Evolutionary conservation across 2,888 invertebrate species (phyloP).

Genomic region (Podotricha telesiphe): DNA sequence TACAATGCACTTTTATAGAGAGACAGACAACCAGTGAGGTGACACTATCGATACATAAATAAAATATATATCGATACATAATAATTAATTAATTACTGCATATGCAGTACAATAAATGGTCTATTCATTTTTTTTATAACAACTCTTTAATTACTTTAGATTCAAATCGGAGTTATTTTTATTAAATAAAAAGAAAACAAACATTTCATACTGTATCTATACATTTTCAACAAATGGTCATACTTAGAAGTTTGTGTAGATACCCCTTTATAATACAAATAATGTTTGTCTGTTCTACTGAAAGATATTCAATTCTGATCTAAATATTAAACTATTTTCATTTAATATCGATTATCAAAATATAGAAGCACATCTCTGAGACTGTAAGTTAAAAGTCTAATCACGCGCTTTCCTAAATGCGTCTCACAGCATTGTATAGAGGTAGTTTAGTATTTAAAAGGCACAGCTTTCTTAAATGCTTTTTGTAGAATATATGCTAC

Average conservation of each 20-base stretch:
- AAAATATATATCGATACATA: too few species aligned
- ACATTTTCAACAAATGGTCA: too few species aligned
- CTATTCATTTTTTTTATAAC: too few species aligned
- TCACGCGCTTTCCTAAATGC: conserved; percentile 81
- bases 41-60: conserved; percentile 35
- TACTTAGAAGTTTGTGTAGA: too few species aligned
- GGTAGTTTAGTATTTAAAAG: conserved; percentile 33
- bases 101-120: too few species aligned
- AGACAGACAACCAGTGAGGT: conserved; percentile 65
- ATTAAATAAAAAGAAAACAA: too few species aligned
- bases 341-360: conserved; percentile 32
- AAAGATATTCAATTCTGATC: neutral
- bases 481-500: conserved; percentile 25
- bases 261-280: too few species aligned
- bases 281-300: too few species aligned
- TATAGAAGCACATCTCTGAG: conserved; percentile 27
- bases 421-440: conserved; percentile 56
- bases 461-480: conserved; percentile 24
- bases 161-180: too few species aligned
- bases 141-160: too few species aligned
- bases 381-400: conserved; percentile 66
- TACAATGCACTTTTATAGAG: conserved; percentile 78
- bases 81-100: too few species aligned
- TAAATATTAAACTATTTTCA: neutral
- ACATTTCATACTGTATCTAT: too few species aligned